These are phyloP conservation scores for Pseudorhiza aurosa DNA, from an alignment of 30 jellyfish, hydroid and myxozoan genomes.

Conservation along the genomic window DNA sequence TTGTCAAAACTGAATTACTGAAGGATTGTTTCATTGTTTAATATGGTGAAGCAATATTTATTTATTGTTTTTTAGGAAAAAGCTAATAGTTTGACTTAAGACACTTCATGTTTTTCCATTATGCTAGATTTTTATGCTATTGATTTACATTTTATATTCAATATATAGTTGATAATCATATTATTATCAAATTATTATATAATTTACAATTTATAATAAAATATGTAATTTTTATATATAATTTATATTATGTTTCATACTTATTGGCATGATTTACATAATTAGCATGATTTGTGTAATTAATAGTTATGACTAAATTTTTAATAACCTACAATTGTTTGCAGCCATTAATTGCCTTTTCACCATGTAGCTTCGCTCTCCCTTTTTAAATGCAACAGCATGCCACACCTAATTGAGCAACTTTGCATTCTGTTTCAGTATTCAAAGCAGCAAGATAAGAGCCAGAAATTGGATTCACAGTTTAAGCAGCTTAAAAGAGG, in stretches of 20 bases:
- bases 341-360: not conserved
- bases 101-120: too few species aligned
- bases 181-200: too few species aligned
- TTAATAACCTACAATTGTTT: too few species aligned
- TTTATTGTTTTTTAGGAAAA: not conserved
- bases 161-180: too few species aligned
- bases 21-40: too few species aligned
- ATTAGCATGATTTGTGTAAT: not conserved
- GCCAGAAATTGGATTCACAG: constrained; percentile 69
- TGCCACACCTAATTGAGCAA: not conserved
- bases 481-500: constrained; percentile 91
- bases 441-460: constrained; percentile 49
- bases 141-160: too few species aligned
- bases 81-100: too few species aligned
- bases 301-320: not conserved
- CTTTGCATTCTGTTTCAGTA: constrained; percentile 23
- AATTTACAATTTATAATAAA: too few species aligned
- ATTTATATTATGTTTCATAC: not conserved
- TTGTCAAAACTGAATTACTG: too few species aligned
- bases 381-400: not conserved
- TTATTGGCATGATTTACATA: not conserved
- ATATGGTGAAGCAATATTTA: not conserved
- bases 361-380: not conserved
- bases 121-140: too few species aligned
- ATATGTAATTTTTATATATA: too few species aligned